Conservation (phyloP, 2,113 vertebrate species). For the Varanus salvator region DNA sequence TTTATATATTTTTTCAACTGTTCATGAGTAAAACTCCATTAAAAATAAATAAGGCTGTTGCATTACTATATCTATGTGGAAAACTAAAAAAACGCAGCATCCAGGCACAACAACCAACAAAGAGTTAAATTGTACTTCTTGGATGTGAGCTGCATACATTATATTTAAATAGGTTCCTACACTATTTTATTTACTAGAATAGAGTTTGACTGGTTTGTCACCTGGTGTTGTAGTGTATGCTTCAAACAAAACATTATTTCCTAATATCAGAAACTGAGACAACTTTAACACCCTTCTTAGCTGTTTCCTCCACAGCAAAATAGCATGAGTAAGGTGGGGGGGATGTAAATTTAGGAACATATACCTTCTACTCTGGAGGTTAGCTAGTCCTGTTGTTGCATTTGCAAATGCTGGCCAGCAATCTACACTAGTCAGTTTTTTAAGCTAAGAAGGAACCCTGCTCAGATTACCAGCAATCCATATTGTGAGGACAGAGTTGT, state of each 20-base stretch:
- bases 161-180: not conserved
- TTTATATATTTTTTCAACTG: constrained; percentile 5
- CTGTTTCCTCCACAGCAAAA: not conserved
- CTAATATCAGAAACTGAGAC: not conserved
- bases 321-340: not conserved
- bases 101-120: not conserved
- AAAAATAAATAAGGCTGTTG: not conserved
- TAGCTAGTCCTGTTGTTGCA: not conserved
- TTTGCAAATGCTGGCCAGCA: not conserved
- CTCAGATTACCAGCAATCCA: not conserved
- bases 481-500: not conserved
- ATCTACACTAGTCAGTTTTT: not conserved
- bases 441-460: not conserved
- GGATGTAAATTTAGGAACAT: not conserved
- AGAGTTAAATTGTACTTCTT: not conserved
- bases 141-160: not conserved
- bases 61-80: not conserved
- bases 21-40: not conserved
- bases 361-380: not conserved
- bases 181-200: not conserved
- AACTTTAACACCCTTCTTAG: not conserved
- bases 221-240: not conserved
- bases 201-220: not conserved
- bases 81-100: not conserved
- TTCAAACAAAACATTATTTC: not conserved